Base-by-base conservation (phyloP, 2,113 vertebrate species). In the Pleuronectes platessa region DNA sequence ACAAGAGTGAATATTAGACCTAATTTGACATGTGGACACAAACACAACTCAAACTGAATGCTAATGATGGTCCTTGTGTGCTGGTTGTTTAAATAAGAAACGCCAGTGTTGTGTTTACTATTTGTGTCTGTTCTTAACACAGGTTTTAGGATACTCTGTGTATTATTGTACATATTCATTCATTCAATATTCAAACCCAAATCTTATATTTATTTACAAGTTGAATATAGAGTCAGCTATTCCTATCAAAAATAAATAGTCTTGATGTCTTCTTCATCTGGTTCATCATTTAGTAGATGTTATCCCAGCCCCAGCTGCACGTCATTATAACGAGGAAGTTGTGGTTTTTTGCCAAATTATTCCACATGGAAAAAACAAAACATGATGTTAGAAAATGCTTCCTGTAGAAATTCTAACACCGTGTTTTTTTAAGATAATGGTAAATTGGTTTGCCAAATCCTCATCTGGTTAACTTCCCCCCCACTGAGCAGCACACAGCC, bases 301-400 rank as follows among this genome's bases (percentile, higher is more conserved):
- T 62, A 42, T 6, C n/a, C 26, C 12, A 3, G 35, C 37, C 4
- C 12, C 35, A 21, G 61, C 55, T 37, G 27, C n/a, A 40, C 3
- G 49, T 27, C 20, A 23, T 21, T 62, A 21, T 2, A 21, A 1
- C 23, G 5, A 21, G 4, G 20, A 21, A 67, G 21, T 53, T 54
- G 64, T 69, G 49, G 9, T 45, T 54, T 45, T 54, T 76, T 45
- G 37, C 68, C 42, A 66, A 67, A 67, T 27, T 26, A 24, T 67
- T 42, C 58, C 56, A 35, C 61, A 62, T 4, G 9, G 64, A 53
- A 8, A 53, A 70, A 58, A 5, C 1, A 1, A 61, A 67, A 26
- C 56, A 54, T 24, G 3, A 26, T 61, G 49, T 60, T 12, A 53
- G 27, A 26, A 53, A 67, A 67, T 13, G 6, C 27, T 37, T 56